Base-by-base conservation (phyloP, 1,140 invertebrate species). In the Drosophila tsacasi region DNA sequence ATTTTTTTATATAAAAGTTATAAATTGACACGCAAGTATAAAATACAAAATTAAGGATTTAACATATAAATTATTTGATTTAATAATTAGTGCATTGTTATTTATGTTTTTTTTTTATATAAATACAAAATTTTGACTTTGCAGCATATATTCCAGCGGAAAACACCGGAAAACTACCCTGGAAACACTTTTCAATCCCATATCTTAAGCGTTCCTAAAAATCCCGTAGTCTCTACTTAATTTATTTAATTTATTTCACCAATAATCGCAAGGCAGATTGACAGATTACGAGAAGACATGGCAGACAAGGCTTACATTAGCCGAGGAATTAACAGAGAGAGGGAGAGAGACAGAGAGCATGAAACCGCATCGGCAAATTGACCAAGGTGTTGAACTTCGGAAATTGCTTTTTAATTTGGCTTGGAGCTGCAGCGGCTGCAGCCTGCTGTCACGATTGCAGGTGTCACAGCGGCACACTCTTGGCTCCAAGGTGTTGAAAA, bases 321-420 rank as follows among this genome's bases (percentile, higher is more conserved):
- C 40, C 13, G 42, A 5, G 35, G 5, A 13, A 37, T 35, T 25
- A 15, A 7, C 12, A 49, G 23, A 35, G 5, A 39, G 63, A 37
- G 30, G 27, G 8, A 15, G 17, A 59, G 50, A 71, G 19, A 35
- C 12, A 32, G 62, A 44, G 27, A 57, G 17, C 12, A 21, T 35
- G 46, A 25, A 73, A 72, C 69, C 69, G 68, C 69, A 73, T 72
- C 44, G 67, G 62, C 58, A 81, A 81, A 85, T 81, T 85, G 82
- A 81, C 82, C 83, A 87, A 87, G 79, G 80, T 87, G 83, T 83
- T 87, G 84, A 87, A 77, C 77, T 83, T 77, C 55, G 55, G 60
- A 75, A 89, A 89, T 81, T 87, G 83, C 81, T 83, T 86, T 86
- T 83, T 83, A 86, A 86, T 86, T 87, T 87, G 83, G 58, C 59